Percentiles rank a stretch among this genome's conserved stretches.
Conservation (phyloP, 2,797 vertebrate species). For the Enoplosus armatus region DNA sequence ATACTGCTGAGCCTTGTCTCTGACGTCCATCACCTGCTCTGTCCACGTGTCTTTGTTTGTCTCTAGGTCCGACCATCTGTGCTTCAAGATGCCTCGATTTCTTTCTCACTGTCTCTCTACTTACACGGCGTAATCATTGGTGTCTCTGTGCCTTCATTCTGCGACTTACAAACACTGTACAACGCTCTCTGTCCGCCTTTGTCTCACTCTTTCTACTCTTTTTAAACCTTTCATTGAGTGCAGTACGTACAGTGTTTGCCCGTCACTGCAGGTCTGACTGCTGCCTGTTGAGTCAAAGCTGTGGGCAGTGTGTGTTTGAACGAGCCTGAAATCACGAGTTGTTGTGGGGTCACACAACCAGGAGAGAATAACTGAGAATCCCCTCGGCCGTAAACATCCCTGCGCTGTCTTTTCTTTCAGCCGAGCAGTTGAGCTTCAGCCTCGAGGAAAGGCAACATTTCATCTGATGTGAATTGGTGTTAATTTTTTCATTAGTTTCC, state of each 20-base stretch:
- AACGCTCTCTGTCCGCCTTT: neutral
- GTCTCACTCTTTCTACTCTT: neutral
- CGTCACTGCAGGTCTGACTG: slow-evolving; percentile 37
- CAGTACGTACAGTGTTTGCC: slow-evolving; percentile 24
- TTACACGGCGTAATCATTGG: neutral
- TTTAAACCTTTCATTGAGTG: slow-evolving; percentile 22
- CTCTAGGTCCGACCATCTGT: slow-evolving; percentile 7
- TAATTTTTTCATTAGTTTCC: neutral
- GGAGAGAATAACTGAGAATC: slow-evolving; percentile 36
- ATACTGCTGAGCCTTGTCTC: slow-evolving; percentile 6
- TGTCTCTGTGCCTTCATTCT: neutral
- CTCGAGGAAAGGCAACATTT: slow-evolving; percentile 37
- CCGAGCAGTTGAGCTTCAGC: slow-evolving; percentile 43
- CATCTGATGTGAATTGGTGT: too few relatives aligned
- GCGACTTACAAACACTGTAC: neutral
- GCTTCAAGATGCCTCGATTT: neutral
- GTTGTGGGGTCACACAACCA: slow-evolving; percentile 33
- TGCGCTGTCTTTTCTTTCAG: slow-evolving; percentile 6
- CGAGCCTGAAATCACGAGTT: slow-evolving; percentile 31
- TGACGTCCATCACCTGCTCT: slow-evolving; percentile 33
- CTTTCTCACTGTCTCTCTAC: neutral
- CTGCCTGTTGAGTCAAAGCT: slow-evolving; percentile 24
- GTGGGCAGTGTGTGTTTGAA: slow-evolving; percentile 41
- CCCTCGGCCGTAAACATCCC: slow-evolving; percentile 34
- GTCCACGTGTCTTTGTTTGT: slow-evolving; percentile 27